Evolutionary conservation across 2,888 invertebrate genomes (phyloP).

Genomic region (Lycaena phlaeas): DNA sequence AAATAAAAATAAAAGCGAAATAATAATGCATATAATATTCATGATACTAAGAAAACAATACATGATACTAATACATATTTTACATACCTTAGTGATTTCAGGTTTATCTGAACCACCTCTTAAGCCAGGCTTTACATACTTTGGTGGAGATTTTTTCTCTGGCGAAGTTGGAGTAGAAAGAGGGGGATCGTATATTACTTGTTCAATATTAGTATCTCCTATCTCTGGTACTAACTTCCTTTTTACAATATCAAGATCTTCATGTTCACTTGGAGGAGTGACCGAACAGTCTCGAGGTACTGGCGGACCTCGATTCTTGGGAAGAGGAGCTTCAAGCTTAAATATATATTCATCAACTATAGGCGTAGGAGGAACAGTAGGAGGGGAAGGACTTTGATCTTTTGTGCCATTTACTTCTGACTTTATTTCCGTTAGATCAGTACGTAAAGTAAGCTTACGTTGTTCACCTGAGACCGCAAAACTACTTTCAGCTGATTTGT

Average conservation of each 20-base stretch:
- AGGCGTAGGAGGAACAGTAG: slow-evolving; percentile 48
- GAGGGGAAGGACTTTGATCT: slow-evolving; percentile 27
- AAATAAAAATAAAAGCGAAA: too few species aligned
- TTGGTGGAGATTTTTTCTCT: slow-evolving; percentile 31
- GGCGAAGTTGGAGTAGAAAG: slow-evolving; percentile 39
- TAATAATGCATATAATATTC: too few species aligned
- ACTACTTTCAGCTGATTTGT: slow-evolving; percentile 1
- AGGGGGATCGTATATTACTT: slow-evolving; percentile 46
- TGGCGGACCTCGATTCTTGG: slow-evolving; percentile 36
- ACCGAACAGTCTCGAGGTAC: slow-evolving; percentile 33
- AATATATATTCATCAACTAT: slow-evolving; percentile 59
- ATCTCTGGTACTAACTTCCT: slow-evolving; percentile 51
- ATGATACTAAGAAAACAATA: too few species aligned
- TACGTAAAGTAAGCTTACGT: slow-evolving; percentile 6
- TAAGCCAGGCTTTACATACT: slow-evolving; percentile 33
- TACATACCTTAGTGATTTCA: slow-evolving; percentile 31
- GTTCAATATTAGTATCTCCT: slow-evolving; percentile 44
- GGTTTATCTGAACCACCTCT: slow-evolving; percentile 28
- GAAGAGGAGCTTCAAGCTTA: slow-evolving; percentile 41
- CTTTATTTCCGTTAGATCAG: slow-evolving; percentile 16
- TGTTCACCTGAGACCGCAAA: background rate
- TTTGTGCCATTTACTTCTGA: slow-evolving; percentile 18
- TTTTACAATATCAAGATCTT: slow-evolving; percentile 49
- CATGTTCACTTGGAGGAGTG: slow-evolving; percentile 31
- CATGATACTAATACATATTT: too few species aligned